Conservation (phyloP, 92 coral and sea anemone species). For the Actinostola sp. region DNA sequence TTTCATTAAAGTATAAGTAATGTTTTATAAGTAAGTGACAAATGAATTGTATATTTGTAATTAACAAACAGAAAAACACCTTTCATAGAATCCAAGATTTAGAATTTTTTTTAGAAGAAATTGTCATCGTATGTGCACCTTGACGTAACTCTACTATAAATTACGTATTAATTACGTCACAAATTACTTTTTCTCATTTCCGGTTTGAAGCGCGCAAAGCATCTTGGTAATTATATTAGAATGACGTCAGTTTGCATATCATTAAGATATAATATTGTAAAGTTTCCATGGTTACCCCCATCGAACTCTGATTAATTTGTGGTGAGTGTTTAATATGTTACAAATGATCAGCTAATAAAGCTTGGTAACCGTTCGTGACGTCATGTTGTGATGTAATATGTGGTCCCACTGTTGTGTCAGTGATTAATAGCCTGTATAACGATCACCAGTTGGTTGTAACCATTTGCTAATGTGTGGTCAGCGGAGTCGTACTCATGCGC, state of each 20-base stretch:
- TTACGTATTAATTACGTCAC: neutral
- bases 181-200: neutral
- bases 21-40: slow-evolving; percentile 7
- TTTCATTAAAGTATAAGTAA: slow-evolving; percentile 15
- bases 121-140: neutral
- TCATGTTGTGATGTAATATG: slow-evolving; percentile 35
- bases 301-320: slow-evolving; percentile 13
- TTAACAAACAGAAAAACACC: slow-evolving; percentile 11
- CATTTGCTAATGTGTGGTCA: slow-evolving; percentile 19
- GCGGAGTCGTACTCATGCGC: slow-evolving; percentile 7
- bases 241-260: neutral
- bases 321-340: slow-evolving; percentile 16
- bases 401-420: slow-evolving; percentile 32
- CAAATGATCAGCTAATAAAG: slow-evolving; percentile 39
- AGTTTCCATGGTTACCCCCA: slow-evolving; percentile 29
- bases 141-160: neutral
- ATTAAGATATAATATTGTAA: neutral
- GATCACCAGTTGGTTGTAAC: slow-evolving; percentile 35
- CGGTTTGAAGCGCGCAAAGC: neutral
- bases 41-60: slow-evolving; percentile 35
- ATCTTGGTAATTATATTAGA: neutral
- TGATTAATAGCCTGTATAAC: slow-evolving; percentile 6
- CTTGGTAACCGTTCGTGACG: slow-evolving; percentile 43
- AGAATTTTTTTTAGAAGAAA: neutral
- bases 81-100: neutral